These are phyloP conservation scores for Tragulus kanchil DNA, from an alignment of 2,113 vertebrate species.

Conservation along the genomic window DNA sequence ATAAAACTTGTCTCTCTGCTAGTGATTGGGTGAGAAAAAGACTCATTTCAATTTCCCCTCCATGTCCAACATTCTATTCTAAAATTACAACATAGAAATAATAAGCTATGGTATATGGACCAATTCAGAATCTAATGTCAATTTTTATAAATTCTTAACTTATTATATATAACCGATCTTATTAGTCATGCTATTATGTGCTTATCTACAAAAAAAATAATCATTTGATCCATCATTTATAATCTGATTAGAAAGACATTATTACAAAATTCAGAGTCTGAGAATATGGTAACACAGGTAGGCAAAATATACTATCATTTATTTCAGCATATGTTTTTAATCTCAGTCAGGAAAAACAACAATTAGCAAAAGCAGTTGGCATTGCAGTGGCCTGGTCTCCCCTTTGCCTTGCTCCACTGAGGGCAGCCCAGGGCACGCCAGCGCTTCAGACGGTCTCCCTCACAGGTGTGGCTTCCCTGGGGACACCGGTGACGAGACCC, in stretches of 20 bases:
- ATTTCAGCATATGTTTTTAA: not conserved
- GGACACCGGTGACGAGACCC: not conserved
- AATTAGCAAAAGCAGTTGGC: not conserved
- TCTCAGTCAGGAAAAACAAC: slow-evolving; percentile 5
- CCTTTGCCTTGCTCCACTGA: not conserved
- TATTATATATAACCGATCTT: not conserved
- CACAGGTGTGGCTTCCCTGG: not conserved
- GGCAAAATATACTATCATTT: not conserved
- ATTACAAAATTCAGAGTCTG: not conserved
- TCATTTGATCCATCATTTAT: not conserved
- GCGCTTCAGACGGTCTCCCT: not conserved
- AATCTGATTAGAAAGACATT: not conserved
- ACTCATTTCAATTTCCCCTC: accelerated
- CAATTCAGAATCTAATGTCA: not conserved
- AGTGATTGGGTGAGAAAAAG: not conserved
- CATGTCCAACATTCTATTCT: not conserved
- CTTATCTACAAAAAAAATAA: not conserved
- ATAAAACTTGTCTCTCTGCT: accelerated
- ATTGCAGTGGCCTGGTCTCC: not conserved
- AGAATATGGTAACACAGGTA: not conserved
- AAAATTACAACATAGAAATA: not conserved
- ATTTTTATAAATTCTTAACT: not conserved
- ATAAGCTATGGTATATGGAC: not conserved
- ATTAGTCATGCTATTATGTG: not conserved
- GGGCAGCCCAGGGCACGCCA: not conserved